phyloP scores from a whole-genome alignment of 1,140 invertebrate genomes.

The Propsilocerus akamusi region DNA sequence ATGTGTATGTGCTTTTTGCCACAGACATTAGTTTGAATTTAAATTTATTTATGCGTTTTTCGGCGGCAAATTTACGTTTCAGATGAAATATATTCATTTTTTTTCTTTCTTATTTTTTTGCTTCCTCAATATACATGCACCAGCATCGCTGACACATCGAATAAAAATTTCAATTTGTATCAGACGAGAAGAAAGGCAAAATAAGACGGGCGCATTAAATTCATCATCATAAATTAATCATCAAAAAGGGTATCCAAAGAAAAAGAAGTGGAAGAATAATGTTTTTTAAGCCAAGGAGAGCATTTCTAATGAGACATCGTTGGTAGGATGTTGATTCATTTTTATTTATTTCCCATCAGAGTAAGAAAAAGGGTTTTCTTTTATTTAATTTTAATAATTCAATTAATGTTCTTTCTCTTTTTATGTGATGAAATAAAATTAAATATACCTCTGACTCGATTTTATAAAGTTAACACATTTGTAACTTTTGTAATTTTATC shows the following conservation, averaged over 20 bases:
- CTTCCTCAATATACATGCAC: neutral
- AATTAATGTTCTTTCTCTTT: neutral
- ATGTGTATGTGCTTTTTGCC: no score
- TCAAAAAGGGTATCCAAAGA: neutral
- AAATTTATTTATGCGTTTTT: no score
- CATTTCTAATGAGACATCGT: no score
- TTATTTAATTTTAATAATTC: constrained; percentile 2
- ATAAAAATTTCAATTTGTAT: constrained; percentile 4
- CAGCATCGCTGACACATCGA: neutral
- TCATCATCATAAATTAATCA: neutral
- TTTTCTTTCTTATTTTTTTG: neutral
- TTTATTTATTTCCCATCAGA: neutral
- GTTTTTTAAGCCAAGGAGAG: no score
- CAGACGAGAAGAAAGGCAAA: neutral
- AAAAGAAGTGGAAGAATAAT: neutral
- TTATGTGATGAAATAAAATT: neutral
- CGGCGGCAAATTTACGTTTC: no score
- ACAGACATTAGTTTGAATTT: no score
- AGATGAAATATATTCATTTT: neutral
- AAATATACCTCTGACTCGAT: no score
- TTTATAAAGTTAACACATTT: no score
- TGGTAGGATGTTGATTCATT: no score
- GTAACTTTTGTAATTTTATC: no score
- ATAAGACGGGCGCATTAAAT: neutral
- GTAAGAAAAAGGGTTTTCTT: neutral